phyloP scores from a whole-genome alignment of 2,797 vertebrate species.

The Coregonus ussuriensis region DNA sequence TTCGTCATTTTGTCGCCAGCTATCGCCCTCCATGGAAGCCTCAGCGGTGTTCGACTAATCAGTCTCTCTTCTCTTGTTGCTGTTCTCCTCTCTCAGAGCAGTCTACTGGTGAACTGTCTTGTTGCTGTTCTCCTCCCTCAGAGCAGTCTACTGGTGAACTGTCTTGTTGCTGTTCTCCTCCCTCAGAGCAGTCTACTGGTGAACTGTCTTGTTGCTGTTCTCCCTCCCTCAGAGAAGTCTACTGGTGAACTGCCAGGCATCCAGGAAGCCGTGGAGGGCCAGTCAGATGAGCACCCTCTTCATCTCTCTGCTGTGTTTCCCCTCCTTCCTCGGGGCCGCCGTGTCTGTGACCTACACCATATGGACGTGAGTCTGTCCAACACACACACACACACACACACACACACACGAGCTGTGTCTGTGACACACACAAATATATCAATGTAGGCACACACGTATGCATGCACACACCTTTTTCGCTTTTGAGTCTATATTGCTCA shows the following conservation, averaged over 20 bases:
- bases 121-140: no score
- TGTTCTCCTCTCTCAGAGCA: neutral
- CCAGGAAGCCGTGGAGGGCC: conserved; percentile 84
- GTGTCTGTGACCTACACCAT: conserved; percentile 76
- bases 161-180: no score
- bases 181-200: no score
- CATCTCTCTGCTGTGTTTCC: conserved; percentile 81
- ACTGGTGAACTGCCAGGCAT: conserved; percentile 83
- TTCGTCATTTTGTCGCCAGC: no score
- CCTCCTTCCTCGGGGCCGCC: conserved; percentile 79
- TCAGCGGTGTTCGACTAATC: no score
- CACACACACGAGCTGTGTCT: neutral
- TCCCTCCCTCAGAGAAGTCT: conserved; percentile 76
- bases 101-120: no score
- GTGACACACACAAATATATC: neutral
- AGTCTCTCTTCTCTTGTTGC: neutral
- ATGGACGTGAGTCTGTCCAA: conserved; percentile 80
- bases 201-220: conserved; percentile 69
- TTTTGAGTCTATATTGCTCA: neutral
- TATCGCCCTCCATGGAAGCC: no score
- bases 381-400: neutral
- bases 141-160: no score
- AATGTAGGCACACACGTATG: neutral
- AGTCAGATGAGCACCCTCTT: conserved; percentile 84
- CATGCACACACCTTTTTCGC: neutral